Conservation (phyloP, 2,888 invertebrate genomes). For the Tachina lurida region DNA sequence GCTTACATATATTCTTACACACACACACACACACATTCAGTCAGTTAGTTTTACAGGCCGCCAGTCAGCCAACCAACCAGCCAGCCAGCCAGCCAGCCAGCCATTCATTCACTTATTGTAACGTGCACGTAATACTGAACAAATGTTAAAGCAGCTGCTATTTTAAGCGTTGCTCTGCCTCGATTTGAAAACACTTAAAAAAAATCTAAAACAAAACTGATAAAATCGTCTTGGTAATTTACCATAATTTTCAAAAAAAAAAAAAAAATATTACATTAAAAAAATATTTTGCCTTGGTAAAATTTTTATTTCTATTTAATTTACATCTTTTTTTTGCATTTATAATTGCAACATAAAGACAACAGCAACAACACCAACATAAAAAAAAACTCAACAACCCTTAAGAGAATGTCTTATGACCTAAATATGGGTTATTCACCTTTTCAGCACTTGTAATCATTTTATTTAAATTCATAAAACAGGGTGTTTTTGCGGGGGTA, state of each 20-base stretch:
- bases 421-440: conserved; percentile 60
- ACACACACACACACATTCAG: conserved; percentile 41
- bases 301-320: conserved; percentile 13
- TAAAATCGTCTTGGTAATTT: conserved; percentile 64
- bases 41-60: conserved; percentile 21
- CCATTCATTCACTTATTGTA: conserved; percentile 68
- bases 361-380: conserved; percentile 32
- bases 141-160: conserved; percentile 57
- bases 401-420: conserved; percentile 65
- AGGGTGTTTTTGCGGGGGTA: background rate
- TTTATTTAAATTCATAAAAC: background rate
- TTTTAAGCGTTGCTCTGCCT: conserved; percentile 61
- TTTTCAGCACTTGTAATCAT: conserved; percentile 21
- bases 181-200: conserved; percentile 58
- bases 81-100: conserved; percentile 55
- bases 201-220: conserved; percentile 63
- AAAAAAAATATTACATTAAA: conserved; percentile 24
- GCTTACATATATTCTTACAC: background rate
- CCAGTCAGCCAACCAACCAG: conserved; percentile 40
- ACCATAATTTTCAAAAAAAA: conserved; percentile 62
- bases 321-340: conserved; percentile 37
- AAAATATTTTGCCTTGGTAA: conserved; percentile 63
- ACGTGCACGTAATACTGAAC: conserved; percentile 26
- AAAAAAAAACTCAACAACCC: conserved; percentile 50
- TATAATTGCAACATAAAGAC: conserved; percentile 46